Percentiles rank a stretch among this genome's conserved stretches.
Conservation (phyloP, 2,797 vertebrate genomes). For the Alfaro cultratus region DNA sequence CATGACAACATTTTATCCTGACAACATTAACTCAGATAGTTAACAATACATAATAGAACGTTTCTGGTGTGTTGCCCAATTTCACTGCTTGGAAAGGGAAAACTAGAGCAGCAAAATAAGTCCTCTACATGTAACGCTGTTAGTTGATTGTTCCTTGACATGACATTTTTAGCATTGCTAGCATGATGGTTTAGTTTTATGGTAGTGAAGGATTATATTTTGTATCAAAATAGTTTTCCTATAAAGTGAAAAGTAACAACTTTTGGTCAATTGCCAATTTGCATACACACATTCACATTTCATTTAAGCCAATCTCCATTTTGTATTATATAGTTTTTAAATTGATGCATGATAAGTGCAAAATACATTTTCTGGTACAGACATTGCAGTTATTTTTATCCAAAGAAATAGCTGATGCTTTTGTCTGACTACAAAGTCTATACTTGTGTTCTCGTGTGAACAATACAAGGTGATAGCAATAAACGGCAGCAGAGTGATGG, state of each 20-base stretch:
- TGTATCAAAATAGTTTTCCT: neutral
- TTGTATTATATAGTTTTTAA: neutral
- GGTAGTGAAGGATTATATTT: neutral
- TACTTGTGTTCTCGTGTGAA: slow-evolving; percentile 53
- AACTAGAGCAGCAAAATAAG: neutral
- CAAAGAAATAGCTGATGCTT: neutral
- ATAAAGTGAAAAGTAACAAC: neutral
- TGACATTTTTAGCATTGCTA: neutral
- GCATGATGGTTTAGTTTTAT: neutral
- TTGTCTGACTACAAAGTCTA: slow-evolving; percentile 13
- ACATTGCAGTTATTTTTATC: no score
- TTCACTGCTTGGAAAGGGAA: neutral
- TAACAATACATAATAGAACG: neutral
- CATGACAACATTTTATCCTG: neutral
- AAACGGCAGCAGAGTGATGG: slow-evolving; percentile 33
- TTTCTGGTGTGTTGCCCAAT: neutral
- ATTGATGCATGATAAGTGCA: neutral
- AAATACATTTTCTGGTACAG: neutral
- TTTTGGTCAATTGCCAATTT: neutral
- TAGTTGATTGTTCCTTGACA: neutral
- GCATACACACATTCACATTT: neutral
- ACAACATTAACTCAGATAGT: neutral
- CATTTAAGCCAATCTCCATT: neutral
- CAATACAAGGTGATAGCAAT: slow-evolving; percentile 41
- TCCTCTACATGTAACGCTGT: neutral